phyloP scores from a whole-genome alignment of 2,888 invertebrate genomes.

The Punctoribates punctum region DNA sequence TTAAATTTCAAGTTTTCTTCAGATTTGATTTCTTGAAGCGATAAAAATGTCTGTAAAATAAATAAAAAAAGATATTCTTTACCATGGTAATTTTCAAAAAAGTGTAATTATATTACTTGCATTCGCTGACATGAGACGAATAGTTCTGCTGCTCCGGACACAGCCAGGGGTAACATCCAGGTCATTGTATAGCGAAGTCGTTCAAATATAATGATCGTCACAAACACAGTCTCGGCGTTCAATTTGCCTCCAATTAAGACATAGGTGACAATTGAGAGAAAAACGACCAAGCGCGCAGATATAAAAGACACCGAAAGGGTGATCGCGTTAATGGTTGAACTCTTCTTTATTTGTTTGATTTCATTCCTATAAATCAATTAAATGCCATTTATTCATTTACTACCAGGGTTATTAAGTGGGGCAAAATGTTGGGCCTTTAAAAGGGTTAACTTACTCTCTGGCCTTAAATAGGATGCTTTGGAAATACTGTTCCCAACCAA shows the following conservation, averaged over 20 bases:
- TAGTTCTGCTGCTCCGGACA: constrained; percentile 74
- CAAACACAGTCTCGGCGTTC: constrained; percentile 70
- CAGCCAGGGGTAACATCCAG: constrained; percentile 78
- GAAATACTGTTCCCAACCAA: constrained; percentile 88
- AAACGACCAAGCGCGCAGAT: constrained; percentile 76
- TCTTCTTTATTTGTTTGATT: constrained; percentile 63
- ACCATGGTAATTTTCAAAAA: too few relatives aligned
- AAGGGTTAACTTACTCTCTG: constrained; percentile 64
- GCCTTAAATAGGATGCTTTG: constrained; percentile 70
- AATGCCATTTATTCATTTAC: not conserved
- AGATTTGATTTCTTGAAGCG: constrained; percentile 35
- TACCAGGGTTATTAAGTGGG: too few relatives aligned
- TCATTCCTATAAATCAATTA: constrained; percentile 55
- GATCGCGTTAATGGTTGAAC: constrained; percentile 62
- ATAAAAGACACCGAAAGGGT: constrained; percentile 63
- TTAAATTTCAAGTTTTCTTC: not conserved
- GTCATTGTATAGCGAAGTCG: constrained; percentile 72
- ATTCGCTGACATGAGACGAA: constrained; percentile 69
- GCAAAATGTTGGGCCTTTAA: too few relatives aligned
- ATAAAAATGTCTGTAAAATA: constrained; percentile 37
- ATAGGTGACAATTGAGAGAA: constrained; percentile 72
- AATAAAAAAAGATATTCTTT: not conserved
- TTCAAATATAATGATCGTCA: constrained; percentile 81
- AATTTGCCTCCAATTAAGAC: constrained; percentile 63
- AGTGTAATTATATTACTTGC: constrained; percentile 55